Conservation (phyloP, 2,797 vertebrate genomes). For the Cossypha dichroa region DNA sequence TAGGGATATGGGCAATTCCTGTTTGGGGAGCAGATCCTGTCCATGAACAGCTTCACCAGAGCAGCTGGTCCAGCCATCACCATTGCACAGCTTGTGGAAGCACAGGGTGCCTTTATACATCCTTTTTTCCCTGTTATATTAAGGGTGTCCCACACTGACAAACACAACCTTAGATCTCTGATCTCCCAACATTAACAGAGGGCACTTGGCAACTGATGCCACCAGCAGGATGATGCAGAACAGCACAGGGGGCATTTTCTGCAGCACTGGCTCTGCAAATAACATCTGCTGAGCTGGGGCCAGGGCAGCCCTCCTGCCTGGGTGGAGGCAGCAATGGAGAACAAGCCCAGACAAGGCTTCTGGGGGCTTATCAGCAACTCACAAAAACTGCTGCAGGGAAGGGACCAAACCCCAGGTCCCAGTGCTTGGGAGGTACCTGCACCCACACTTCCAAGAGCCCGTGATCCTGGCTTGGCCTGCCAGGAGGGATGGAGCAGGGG, state of each 20-base stretch:
- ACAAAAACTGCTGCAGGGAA: not conserved
- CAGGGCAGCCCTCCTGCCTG: not conserved
- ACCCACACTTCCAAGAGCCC: not conserved
- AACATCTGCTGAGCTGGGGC: not conserved
- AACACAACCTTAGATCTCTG: not conserved
- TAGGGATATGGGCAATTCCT: not conserved
- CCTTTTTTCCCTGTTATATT: not conserved
- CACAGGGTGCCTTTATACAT: not conserved
- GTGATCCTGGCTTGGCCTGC: not conserved
- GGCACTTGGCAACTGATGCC: not conserved
- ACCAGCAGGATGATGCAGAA: not conserved
- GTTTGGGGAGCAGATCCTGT: not conserved
- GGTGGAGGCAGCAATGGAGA: not conserved
- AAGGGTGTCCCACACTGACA: not conserved
- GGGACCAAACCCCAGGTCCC: not conserved
- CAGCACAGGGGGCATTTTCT: not conserved
- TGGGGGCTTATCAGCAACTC: not conserved
- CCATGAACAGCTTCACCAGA: not conserved
- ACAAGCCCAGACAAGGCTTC: not conserved
- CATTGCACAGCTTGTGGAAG: not conserved
- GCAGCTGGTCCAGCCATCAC: not conserved
- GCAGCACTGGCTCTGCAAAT: not conserved
- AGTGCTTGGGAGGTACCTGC: not conserved
- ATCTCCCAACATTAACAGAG: not conserved
- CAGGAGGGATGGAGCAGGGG: not conserved